Conservation (phyloP, 1,140 invertebrate species). For the Neoseiulus cucumeris region DNA sequence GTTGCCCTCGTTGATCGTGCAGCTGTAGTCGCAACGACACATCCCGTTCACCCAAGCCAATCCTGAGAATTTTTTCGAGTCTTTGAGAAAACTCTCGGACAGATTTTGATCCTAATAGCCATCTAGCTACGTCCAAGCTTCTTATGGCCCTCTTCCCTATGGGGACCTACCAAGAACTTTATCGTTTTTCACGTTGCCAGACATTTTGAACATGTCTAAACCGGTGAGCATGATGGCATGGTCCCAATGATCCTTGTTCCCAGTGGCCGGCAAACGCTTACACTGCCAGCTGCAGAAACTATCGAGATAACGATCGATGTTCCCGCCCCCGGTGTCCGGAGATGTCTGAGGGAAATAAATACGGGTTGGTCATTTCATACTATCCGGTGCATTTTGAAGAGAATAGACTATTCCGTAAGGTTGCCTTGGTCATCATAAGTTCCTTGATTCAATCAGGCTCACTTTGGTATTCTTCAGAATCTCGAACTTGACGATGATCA, state of each 20-base stretch:
- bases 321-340: slow-evolving; percentile 21
- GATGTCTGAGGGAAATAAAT: slow-evolving; percentile 11
- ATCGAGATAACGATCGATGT: slow-evolving; percentile 26
- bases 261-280: slow-evolving; percentile 12
- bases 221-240: slow-evolving; percentile 34
- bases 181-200: slow-evolving; percentile 18
- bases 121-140: not conserved
- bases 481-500: slow-evolving; percentile 20
- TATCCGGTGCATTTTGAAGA: no score
- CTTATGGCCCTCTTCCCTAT: not conserved
- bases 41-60: slow-evolving; percentile 31
- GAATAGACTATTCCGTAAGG: no score
- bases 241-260: slow-evolving; percentile 30
- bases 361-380: no score
- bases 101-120: not conserved
- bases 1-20: slow-evolving; percentile 30
- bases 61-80: slow-evolving; percentile 19
- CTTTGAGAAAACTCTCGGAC: not conserved
- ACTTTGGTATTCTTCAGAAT: slow-evolving; percentile 16
- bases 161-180: slow-evolving; percentile 20
- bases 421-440: no score
- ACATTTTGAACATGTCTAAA: slow-evolving; percentile 20
- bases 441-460: not conserved
- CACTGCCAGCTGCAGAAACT: slow-evolving; percentile 28
- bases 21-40: slow-evolving; percentile 27